Evolutionary conservation across 2,797 vertebrate genomes (phyloP).

Genomic region (Bryconaethiops microstoma): DNA sequence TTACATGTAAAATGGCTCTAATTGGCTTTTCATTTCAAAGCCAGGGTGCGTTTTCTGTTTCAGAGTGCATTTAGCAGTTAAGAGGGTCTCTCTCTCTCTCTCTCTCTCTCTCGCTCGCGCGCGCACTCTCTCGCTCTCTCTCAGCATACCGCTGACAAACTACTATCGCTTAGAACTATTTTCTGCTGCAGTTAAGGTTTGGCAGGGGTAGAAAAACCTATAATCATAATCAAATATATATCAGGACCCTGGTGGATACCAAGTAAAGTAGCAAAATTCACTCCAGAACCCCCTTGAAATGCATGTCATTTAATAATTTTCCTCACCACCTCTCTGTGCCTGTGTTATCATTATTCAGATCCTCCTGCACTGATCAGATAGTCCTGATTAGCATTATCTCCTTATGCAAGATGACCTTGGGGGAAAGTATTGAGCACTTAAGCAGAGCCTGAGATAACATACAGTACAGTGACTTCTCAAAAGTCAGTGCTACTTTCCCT

Average conservation of each 20-base stretch:
- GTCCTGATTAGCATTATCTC: slow-evolving; percentile 15
- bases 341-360: slow-evolving; percentile 7
- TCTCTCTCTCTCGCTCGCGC: no score
- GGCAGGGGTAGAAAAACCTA: background rate
- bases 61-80: background rate
- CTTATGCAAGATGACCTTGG: slow-evolving; percentile 19
- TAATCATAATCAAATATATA: no score
- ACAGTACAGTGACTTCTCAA: background rate
- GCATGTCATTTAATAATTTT: background rate
- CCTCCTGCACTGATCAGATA: background rate
- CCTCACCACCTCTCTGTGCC: background rate
- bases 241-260: no score
- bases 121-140: no score
- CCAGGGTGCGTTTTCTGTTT: background rate
- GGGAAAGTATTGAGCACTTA: background rate
- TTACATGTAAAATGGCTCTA: background rate
- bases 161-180: background rate
- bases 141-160: background rate
- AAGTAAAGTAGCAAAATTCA: background rate
- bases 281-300: background rate
- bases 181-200: slow-evolving; percentile 6
- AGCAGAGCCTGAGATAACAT: background rate
- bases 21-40: slow-evolving; percentile 5
- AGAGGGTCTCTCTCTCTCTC: no score
- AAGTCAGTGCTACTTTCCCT: background rate